Evolutionary conservation across 1,140 invertebrate genomes (phyloP).

Genomic region (Magallana ariakensis): DNA sequence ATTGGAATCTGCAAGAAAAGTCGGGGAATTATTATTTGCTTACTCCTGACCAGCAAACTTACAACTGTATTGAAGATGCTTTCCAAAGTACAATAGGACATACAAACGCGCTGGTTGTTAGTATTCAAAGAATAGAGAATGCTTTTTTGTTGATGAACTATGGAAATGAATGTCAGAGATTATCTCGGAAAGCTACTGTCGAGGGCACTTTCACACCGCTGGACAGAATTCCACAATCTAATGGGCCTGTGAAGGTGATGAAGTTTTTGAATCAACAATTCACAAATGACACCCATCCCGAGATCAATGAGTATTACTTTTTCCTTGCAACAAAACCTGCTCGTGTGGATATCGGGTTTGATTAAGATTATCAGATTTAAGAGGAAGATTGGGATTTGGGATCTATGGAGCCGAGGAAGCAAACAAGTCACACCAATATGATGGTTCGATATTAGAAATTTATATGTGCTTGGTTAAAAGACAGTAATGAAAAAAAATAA

Average conservation of each 20-base stretch:
- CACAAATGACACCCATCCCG: slow-evolving; percentile 14
- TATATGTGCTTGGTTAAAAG: no score
- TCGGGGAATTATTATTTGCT: neutral
- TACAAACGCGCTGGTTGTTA: neutral
- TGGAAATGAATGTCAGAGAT: slow-evolving; percentile 32
- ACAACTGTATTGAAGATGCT: slow-evolving; percentile 1
- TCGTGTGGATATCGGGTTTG: slow-evolving; percentile 33
- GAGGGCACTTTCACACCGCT: slow-evolving; percentile 9
- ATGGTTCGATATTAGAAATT: neutral
- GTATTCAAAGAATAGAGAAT: slow-evolving; percentile 48
- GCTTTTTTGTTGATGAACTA: slow-evolving; percentile 31
- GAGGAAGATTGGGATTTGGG: slow-evolving; percentile 30
- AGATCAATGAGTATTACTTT: slow-evolving; percentile 49
- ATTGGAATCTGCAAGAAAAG: slow-evolving; percentile 38
- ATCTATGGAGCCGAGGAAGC: slow-evolving; percentile 48
- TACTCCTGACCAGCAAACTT: neutral
- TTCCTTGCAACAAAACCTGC: slow-evolving; percentile 47
- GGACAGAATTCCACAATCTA: slow-evolving; percentile 15
- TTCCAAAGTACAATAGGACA: slow-evolving; percentile 34
- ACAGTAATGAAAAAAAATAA: no score
- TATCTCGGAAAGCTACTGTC: slow-evolving; percentile 27
- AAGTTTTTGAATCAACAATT: slow-evolving; percentile 3
- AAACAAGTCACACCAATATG: slow-evolving; percentile 38
- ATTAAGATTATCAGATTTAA: slow-evolving; percentile 22
- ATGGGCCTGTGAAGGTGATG: neutral